Conservation (phyloP, 2,888 invertebrate genomes). For the Leucophenga maculata region DNA sequence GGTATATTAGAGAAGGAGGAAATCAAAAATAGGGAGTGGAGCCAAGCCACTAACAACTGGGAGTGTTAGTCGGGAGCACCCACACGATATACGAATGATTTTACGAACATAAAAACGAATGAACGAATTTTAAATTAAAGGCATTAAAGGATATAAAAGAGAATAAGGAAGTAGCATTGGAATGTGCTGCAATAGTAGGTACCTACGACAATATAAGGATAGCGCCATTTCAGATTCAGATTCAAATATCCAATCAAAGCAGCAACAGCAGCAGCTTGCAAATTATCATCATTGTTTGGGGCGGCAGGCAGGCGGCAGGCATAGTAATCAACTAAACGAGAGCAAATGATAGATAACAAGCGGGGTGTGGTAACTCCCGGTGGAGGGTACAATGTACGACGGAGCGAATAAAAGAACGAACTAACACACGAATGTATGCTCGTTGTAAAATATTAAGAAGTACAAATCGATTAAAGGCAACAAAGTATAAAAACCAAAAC, state of each 20-base stretch:
- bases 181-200: not conserved
- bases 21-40: conserved; percentile 1
- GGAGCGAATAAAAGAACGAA: not conserved
- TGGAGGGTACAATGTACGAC: not conserved
- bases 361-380: not conserved
- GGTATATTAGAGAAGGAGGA: conserved; percentile 32
- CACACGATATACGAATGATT: not conserved
- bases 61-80: conserved; percentile 4
- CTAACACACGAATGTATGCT: conserved; percentile 29
- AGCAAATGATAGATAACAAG: conserved; percentile 13
- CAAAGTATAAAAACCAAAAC: conserved; percentile 26
- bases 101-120: not conserved
- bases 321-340: conserved; percentile 19
- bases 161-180: conserved; percentile 31
- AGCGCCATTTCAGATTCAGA: conserved; percentile 30
- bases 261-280: conserved; percentile 47
- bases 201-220: not conserved
- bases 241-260: conserved; percentile 64
- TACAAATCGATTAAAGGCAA: conserved; percentile 65
- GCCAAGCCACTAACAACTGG: not conserved
- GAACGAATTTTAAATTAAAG: conserved; percentile 4
- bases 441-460: conserved; percentile 61
- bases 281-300: conserved; percentile 30
- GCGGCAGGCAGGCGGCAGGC: too few species aligned
- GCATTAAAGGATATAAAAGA: conserved; percentile 22